Percentiles rank a stretch among this genome's conserved stretches.
Evolutionary conservation across 1,140 invertebrate species (phyloP).

Genomic region (Uloborus diversus): DNA sequence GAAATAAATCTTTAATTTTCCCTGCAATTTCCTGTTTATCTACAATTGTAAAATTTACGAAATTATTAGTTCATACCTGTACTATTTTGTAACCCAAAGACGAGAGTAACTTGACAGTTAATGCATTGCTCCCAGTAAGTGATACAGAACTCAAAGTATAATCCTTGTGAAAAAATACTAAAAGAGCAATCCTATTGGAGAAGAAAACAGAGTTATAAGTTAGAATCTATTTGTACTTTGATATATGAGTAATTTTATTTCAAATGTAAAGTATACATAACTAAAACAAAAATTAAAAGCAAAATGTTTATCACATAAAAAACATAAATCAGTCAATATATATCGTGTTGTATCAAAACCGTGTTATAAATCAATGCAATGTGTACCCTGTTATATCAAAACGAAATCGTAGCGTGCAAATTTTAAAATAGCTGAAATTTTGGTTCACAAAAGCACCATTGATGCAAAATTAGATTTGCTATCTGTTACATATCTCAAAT

Average conservation of each 20-base stretch:
- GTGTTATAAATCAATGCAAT: not conserved
- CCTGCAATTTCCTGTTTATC: not conserved
- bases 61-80: not conserved
- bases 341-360: not conserved
- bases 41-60: not conserved
- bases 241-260: not conserved
- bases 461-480: no score
- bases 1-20: not conserved
- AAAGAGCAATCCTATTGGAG: constrained; percentile 8
- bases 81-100: not conserved
- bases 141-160: not conserved
- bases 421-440: no score
- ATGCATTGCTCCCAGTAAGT: constrained; percentile 2
- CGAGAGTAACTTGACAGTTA: not conserved
- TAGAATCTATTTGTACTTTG: no score
- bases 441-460: no score
- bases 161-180: constrained; percentile 33
- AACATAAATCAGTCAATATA: not conserved
- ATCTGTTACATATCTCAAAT: no score
- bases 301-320: not conserved
- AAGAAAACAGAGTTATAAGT: no score
- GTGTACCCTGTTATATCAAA: not conserved
- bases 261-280: not conserved
- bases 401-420: no score
- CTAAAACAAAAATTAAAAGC: not conserved